Base-by-base conservation (phyloP, 2,797 vertebrate genomes). In the Bradypodion ventrale region DNA sequence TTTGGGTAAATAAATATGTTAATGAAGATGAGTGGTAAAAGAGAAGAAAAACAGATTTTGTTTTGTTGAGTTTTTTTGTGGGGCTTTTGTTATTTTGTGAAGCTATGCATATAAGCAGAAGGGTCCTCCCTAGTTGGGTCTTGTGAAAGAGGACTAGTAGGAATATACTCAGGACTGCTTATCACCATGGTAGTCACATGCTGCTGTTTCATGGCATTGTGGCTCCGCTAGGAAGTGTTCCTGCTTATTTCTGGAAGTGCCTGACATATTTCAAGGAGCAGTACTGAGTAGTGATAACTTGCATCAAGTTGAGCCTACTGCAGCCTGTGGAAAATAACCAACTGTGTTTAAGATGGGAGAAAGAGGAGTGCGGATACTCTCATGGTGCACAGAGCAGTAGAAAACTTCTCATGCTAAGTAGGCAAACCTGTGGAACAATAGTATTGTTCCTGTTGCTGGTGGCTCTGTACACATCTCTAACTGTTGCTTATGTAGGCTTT, bases 341-440 rank as follows among this genome's bases (percentile, higher is more conserved):
- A 19, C 23, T 63, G 27, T 37, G 23, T 59, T 66, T n/a, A 42
- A 69, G 52, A 13, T 46, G 40, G 52, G 29, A 65, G 10, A 5
- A 37, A 5, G 5, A 16, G 1, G 4, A 46, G 6, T 80, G 49
- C 1, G 0, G 21, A 72, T 70, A 7, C 42, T 35, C 21, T 85
- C 89, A 0, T 0, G 60, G 37, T 66, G 21, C 9, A 56, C 60
- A 32, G 23, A 23, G 49, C 27, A 49, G 10, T 63, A 85, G 68
- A 68, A 75, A 52, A 8, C 46, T 3, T 19, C 75, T 76, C 7
- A 5, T 3, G 1, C 76, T 81, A 83, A 89, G 1, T 87, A 66
- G 44, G 23, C 49, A 77, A 85, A 76, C 29, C 79, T 81, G 8
- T 2, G 21, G 83, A 93, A 94, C 94, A 94, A 94, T 1, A 49